Conservation (phyloP, 2,797 vertebrate species). For the Microctenopoma lineatum region DNA sequence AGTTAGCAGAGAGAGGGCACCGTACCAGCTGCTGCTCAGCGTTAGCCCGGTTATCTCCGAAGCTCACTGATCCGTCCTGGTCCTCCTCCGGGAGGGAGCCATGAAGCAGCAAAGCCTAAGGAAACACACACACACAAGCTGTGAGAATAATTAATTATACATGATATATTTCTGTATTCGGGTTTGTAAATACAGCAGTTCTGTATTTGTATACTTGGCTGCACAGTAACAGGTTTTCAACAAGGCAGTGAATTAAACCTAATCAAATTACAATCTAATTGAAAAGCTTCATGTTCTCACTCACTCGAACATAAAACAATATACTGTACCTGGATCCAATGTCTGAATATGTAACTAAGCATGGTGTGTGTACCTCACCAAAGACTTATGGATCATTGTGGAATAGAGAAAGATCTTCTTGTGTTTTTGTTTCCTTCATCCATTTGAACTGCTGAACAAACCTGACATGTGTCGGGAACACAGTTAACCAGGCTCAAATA, state of each 20-base stretch:
- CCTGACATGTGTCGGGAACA: neutral
- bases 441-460: neutral
- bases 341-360: neutral
- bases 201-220: conserved; percentile 19
- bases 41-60: conserved; percentile 87
- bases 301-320: neutral
- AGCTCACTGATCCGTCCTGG: conserved; percentile 88
- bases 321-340: too few relatives aligned
- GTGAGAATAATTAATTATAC: conserved; percentile 14
- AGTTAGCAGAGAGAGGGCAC: conserved; percentile 52
- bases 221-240: conserved; percentile 18
- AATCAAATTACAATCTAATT: conserved; percentile 22
- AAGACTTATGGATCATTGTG: neutral
- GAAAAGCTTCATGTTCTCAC: conserved; percentile 3
- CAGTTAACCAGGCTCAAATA: neutral
- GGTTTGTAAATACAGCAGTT: conserved; percentile 19
- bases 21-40: conserved; percentile 95
- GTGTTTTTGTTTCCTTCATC: neutral
- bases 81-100: conserved; percentile 97
- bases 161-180: conserved; percentile 25
- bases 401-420: neutral
- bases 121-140: conserved; percentile 28
- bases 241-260: conserved; percentile 18
- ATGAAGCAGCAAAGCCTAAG: conserved; percentile 92
- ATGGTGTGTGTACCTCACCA: neutral